A percentile compares a stretch with the other conserved stretches of the same genome.
Conservation (phyloP, 2,888 invertebrate genomes). For the Palloptera scutellata region DNA sequence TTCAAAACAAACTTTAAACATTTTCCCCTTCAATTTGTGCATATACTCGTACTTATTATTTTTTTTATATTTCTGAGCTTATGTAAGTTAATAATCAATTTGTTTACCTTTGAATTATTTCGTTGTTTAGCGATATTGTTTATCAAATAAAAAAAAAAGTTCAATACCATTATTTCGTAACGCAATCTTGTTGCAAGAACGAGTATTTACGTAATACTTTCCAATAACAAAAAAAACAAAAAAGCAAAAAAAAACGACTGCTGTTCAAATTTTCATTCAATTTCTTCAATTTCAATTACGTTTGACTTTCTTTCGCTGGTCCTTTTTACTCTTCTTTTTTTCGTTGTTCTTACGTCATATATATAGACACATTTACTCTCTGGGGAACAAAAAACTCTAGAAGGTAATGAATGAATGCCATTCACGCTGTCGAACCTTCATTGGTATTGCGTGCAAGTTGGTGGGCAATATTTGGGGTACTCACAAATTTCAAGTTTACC, state of each 20-base stretch:
- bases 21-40: no score
- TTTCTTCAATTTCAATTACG: conserved; percentile 49
- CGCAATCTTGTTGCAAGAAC: conserved; percentile 29
- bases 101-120: conserved; percentile 32
- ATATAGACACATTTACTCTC: background rate
- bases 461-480: no score
- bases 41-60: no score
- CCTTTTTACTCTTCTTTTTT: conserved; percentile 41
- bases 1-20: no score
- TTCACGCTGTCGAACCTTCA: background rate
- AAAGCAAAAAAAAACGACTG: no score
- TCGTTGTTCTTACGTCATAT: background rate
- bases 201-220: conserved; percentile 35
- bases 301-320: conserved; percentile 33
- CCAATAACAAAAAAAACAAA: background rate
- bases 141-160: conserved; percentile 31
- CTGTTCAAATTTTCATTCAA: background rate
- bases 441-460: conserved; percentile 9
- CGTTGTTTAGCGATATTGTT: conserved; percentile 27
- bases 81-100: background rate
- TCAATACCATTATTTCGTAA: conserved; percentile 24
- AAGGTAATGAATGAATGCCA: conserved; percentile 2
- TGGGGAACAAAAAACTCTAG: background rate
- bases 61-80: no score
- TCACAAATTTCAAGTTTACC: no score